Evolutionary conservation across 1,140 invertebrate species (phyloP), one percentile per base, ranked within the genome.

Genomic region (Grapholita molesta): DNA sequence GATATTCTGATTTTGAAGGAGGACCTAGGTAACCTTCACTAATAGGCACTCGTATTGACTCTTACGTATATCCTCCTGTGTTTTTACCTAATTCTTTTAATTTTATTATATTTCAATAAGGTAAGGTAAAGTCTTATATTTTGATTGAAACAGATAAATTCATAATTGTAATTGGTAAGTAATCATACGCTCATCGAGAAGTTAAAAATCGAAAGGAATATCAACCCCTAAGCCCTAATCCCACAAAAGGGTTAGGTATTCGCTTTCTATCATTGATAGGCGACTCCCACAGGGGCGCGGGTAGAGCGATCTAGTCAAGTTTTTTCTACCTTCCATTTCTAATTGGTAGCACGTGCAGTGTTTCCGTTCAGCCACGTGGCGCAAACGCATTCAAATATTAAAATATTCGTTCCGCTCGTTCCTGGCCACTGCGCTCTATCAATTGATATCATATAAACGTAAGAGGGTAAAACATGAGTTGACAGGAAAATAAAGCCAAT

Each of bases 271-370:
- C 30, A 64, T 77, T 69, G 74, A 83, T 72, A 72, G 67, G 61
- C 64, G 33, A 69, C 74, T 73, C 82, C 80, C 72, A 77, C 78
- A 70, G 75, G 67, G 83, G 79, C 74, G 72, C 78, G 70, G 71
- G 72, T 81, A 68, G 76, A 76, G 78, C 76, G 76, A 79, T 79
- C 78, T 74, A 77, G 76, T 75, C 64, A 77, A 61, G 70, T 75
- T 80, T 85, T 85, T 89, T 88, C 82, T 79, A 71, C 72, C 69
- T 76, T 87, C 75, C 76, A 77, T 67, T 70, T 88, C 76, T 89
- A 91, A 91, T 91, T 91, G 87, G 84, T 77, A 86, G 77, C 89
- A 91, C 89, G 89, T 91, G 89, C 83, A 85, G 66, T 53, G 76
- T 83, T 85, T 89, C 87, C 86, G 82, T 73, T 83, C 73, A 74